Evolutionary conservation across 2,113 vertebrate species (phyloP), one percentile per base, ranked within the genome.

Genomic region (Serinus canaria): DNA sequence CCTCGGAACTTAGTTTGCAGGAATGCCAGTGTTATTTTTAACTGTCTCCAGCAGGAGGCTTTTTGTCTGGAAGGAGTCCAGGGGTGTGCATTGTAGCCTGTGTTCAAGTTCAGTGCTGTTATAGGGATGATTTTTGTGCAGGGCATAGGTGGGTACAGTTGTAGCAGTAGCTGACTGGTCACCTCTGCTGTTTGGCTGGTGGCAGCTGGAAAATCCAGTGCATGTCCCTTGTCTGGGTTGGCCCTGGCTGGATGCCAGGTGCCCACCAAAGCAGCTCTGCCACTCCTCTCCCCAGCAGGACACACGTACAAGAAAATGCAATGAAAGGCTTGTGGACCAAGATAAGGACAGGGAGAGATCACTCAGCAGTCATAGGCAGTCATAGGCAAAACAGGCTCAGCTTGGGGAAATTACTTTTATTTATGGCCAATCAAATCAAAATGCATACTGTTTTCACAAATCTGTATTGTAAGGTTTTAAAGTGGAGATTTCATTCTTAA

Each of bases 41-140:
- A 75, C 46, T 58, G 44, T 87, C 70, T 83, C 78, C 90, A 93
- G 88, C 78, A 93, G 79, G 75, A 93, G 78, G 88, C 84, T 47
- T 93, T 89, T 82, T 82, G 37, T 41, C 49, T 53, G 70, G 53
- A 83, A 69, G 63, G 75, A 86, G 55, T 70, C 70, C 46, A 55
- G 87, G 68, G 49, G 18, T 77, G 78, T 43, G 16, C 7, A 1
- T 39, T 37, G 23, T 18, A 46, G 41, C 35, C 18, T 66, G 23
- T 81, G 27, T 75, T 92, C 33, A 43, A 22, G 47, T 55, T 52
- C 66, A 44, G 47, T 23, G 31, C 11, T 69, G 53, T 60, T 92
- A 7, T 0, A 21, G 56, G 1, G 5, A 13, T 67, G 64, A 15
- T 18, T 74, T 47, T 15, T 76, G 31, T 63, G 33, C 53, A 4